Base-by-base conservation (phyloP, 1,140 invertebrate species). In the Caenorhabditis brenneri region DNA sequence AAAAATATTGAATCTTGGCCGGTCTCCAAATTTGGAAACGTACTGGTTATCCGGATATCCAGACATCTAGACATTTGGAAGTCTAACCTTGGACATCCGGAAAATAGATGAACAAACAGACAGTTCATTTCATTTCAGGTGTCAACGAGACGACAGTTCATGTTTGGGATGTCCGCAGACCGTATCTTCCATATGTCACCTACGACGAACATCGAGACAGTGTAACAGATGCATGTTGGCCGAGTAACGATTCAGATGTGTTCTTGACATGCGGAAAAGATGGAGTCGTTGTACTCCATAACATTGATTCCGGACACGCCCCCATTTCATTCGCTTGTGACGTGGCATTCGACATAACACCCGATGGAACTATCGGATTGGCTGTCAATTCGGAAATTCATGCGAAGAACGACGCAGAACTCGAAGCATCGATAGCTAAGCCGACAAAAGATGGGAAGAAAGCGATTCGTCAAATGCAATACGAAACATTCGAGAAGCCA, bases 151-250 rank as follows among this genome's bases (percentile, higher is more conserved):
- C 42, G 0, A 22, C 55, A 7, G 55, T 82, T 27, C 60, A 48
- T 15, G 55, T 82, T 36, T 82, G 81, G 81, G 81, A 82, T 24
- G 60, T 69, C 5, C n/a, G 81, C 7, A 58, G 81, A 27, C 81
- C 81, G 5, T 60, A 82, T 69, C 39, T 82, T 7, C 81, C 81
- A 2, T 48, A 46, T 16, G 60, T 82, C 9, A 82, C 55, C 5
- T 82, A 48, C 31, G 39, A 58, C 19, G 81, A 60, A 48, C 81
- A 82, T 29, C 69, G 36, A 27, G 81, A 82, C 42, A 74, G 58
- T 36, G 48, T 69, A 16, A 82, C 55, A 22, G 81, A 60, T 82
- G 36, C 36, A 36, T 81, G 65, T 74, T 74, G 65, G 65, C 65
- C 65, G 24, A 74, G 36, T 27, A 74, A 39, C n/a, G 36, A 74